Evolutionary conservation across 2,113 vertebrate species (phyloP).

Genomic region (Eublepharis macularius): DNA sequence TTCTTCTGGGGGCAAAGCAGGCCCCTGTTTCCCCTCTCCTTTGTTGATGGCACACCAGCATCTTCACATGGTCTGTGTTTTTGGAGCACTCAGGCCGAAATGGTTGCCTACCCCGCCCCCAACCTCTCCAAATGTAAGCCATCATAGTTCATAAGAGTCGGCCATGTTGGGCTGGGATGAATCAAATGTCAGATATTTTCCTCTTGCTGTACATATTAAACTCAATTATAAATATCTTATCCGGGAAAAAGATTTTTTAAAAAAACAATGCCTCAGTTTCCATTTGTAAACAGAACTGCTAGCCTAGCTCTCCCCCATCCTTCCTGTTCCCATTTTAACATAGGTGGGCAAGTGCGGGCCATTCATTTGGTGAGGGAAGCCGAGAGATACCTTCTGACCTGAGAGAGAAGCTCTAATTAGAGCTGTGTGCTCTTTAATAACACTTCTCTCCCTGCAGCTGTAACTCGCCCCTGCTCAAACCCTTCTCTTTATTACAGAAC

Average conservation of each 20-base stretch:
- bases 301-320: too few relatives aligned
- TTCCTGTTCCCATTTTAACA: background rate
- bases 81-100: too few relatives aligned
- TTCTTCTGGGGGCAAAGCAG: too few relatives aligned
- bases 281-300: background rate
- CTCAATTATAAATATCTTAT: background rate
- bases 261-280: background rate
- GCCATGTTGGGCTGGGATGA: too few relatives aligned
- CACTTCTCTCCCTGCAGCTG: conserved; percentile 21
- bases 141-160: background rate
- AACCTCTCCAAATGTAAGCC: background rate
- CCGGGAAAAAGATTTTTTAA: background rate
- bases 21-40: too few relatives aligned
- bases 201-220: background rate
- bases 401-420: conserved; percentile 17
- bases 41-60: too few relatives aligned
- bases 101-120: background rate
- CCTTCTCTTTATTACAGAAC: conserved; percentile 5
- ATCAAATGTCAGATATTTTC: background rate
- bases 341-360: background rate
- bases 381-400: conserved; percentile 8
- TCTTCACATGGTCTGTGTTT: too few relatives aligned
- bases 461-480: background rate
- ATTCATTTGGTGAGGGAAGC: background rate
- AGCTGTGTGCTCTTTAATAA: conserved; percentile 16